Evolutionary conservation across 2,113 vertebrate genomes (phyloP).

Genomic region (Strix uralensis): DNA sequence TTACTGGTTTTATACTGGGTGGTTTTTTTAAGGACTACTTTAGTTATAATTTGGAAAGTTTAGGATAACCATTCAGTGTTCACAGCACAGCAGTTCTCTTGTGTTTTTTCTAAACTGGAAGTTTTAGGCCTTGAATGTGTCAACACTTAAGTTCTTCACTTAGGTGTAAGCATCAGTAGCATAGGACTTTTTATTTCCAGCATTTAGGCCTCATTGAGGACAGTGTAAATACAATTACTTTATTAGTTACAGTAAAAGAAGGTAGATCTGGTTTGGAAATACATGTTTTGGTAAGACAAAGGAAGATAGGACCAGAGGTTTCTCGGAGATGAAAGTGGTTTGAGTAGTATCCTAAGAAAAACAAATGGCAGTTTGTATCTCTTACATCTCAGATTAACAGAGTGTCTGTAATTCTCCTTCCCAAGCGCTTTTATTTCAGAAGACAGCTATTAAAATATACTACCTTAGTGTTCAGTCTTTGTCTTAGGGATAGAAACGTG

Average conservation of each 20-base stretch:
- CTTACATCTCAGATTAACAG: not conserved
- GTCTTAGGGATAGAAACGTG: not conserved
- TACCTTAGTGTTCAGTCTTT: not conserved
- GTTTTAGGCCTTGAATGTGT: not conserved
- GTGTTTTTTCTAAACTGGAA: not conserved
- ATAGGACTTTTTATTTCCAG: not conserved
- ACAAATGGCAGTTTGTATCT: not conserved
- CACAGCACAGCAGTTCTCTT: not conserved
- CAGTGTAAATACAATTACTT: not conserved
- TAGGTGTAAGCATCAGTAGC: not conserved
- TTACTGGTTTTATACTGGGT: not conserved
- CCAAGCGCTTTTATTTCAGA: not conserved
- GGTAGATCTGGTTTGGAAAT: not conserved
- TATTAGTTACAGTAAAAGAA: not conserved
- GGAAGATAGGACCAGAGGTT: not conserved
- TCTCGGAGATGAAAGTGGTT: not conserved
- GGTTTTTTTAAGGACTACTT: not conserved
- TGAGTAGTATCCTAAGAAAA: not conserved
- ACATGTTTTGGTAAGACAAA: not conserved
- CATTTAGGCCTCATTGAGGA: not conserved
- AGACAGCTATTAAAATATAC: not conserved
- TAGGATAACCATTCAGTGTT: not conserved
- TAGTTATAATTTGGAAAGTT: not conserved
- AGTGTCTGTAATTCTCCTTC: not conserved
- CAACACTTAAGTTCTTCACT: not conserved